phyloP scores from a whole-genome alignment of 2,797 vertebrate species.

The Poeciliopsis gracilis region DNA sequence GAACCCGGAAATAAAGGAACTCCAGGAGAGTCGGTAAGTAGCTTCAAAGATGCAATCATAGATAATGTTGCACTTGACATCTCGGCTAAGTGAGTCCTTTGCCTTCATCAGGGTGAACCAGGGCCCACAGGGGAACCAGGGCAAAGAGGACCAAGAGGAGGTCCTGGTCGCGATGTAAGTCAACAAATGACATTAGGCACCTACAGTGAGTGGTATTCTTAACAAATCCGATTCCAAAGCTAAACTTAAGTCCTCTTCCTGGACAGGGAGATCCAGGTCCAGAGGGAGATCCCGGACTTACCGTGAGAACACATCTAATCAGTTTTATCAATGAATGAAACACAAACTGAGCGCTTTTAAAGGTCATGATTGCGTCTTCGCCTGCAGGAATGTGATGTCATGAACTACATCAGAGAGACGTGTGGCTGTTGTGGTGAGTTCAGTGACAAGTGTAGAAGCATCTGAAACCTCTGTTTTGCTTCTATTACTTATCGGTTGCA shows the following conservation, averaged over 20 bases:
- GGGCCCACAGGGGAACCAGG: slow-evolving; percentile 79
- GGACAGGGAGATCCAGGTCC: slow-evolving; percentile 88
- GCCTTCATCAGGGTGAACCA: slow-evolving; percentile 73
- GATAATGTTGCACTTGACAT: neutral
- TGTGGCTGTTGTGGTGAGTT: slow-evolving; percentile 95
- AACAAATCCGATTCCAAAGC: neutral
- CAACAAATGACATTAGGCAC: neutral
- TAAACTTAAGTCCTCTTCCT: slow-evolving; percentile 31
- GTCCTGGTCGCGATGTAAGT: slow-evolving; percentile 67
- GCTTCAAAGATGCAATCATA: neutral
- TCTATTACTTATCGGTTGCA: neutral
- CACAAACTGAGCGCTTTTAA: neutral
- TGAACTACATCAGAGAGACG: slow-evolving; percentile 96
- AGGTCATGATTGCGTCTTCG: slow-evolving; percentile 11
- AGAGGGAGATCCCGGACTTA: slow-evolving; percentile 92
- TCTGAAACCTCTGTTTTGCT: neutral
- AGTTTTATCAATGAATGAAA: slow-evolving; percentile 6
- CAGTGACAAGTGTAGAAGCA: neutral
- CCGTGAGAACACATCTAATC: slow-evolving; percentile 81
- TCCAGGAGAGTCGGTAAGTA: slow-evolving; percentile 82
- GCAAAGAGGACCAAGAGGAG: slow-evolving; percentile 71
- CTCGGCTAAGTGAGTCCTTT: slow-evolving; percentile 13
- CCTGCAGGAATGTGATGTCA: slow-evolving; percentile 93
- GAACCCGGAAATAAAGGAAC: slow-evolving; percentile 83
- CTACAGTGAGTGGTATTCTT: neutral